Evolutionary conservation across 2,113 vertebrate species (phyloP).

Genomic region (Corynorhinus townsendii): DNA sequence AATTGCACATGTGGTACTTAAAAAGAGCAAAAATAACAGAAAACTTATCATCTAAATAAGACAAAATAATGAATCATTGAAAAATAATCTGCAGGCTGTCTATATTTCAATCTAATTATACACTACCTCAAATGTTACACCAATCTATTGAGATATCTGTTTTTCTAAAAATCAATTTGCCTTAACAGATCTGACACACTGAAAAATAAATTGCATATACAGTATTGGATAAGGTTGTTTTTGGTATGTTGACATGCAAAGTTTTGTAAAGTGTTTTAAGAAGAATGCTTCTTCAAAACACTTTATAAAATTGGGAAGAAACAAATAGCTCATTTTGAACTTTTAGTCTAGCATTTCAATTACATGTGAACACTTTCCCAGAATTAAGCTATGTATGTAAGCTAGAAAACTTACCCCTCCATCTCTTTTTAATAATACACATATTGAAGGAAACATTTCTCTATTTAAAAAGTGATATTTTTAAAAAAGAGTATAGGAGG

Average conservation of each 20-base stretch:
- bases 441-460: background rate
- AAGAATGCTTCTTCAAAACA: background rate
- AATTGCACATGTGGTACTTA: background rate
- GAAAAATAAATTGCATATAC: conserved; percentile 19
- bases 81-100: background rate
- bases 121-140: background rate
- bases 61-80: conserved; percentile 44
- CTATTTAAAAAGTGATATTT: background rate
- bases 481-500: background rate
- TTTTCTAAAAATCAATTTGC: background rate
- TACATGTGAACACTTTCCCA: background rate
- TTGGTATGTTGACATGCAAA: background rate
- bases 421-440: background rate
- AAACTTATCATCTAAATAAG: conserved; percentile 16
- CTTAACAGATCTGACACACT: background rate
- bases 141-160: background rate
- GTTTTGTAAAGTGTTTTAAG: background rate
- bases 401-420: background rate
- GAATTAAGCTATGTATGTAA: background rate
- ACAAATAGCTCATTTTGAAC: background rate
- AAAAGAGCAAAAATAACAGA: background rate
- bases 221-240: background rate
- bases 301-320: background rate
- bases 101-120: conserved; percentile 51
- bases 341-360: background rate